Base-by-base conservation (phyloP, 2,797 vertebrate genomes). In the Dryobates pubescens region DNA sequence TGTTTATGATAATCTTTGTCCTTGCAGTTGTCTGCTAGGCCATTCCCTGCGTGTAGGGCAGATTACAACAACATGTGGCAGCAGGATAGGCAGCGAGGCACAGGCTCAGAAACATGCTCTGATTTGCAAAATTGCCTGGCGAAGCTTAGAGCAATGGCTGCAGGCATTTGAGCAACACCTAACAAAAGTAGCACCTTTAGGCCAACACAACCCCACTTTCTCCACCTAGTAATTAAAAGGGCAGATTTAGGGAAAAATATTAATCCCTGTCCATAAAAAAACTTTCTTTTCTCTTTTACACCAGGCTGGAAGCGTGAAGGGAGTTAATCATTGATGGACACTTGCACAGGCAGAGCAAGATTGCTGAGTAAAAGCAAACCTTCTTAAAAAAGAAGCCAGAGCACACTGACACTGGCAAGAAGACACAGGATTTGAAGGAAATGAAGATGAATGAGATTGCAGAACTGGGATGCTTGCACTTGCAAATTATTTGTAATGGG, bases 381-480 rank as follows among this genome's bases (percentile, higher is more conserved):
- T 17, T 68, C 87, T 75, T 19, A 26, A 82, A 67, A 86, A 26
- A 86, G 75, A 68, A 80, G 81, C 41, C 2, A 9, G 65, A 79
- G 69, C 57, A n/a, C 85, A 27, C 56, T 62, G 75, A 32, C 5
- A 4, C 62, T 82, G 92, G 63, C 88, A 77, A 78, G 80, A 43
- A n/a, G 80, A 74, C 3, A 10, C 1, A 29, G 30, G 17, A 47
- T 19, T 94, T 2, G 4, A 69, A 91, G 92, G 82, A 89, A 89
- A 67, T 18, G 24, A 88, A 83, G 89, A 92, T 78, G 82, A 95
- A 49, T 9, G 27, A 74, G 93, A 75, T 80, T 95, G 89, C 59
- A 45, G 93, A 92, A 92, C 86, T 9, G 57, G 59, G 78, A 77
- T 89, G 89, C 71, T 87, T 79, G 86, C 0, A 5, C 93, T 94